phyloP scores from a whole-genome alignment of 2,797 vertebrate species.

The Cyclura pinguis region DNA sequence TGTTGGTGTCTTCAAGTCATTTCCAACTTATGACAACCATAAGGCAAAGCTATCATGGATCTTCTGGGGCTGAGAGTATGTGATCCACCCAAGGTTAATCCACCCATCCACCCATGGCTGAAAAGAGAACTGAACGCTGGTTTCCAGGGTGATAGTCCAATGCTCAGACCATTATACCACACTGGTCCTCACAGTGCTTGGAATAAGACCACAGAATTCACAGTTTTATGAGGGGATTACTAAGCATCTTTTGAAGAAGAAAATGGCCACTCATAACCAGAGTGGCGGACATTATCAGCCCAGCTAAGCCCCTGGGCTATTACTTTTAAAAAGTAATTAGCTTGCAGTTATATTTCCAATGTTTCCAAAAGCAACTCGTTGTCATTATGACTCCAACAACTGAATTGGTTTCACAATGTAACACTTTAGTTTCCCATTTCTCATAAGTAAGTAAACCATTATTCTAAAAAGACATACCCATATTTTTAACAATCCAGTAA shows the following conservation, averaged over 20 bases:
- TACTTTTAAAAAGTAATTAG: not conserved
- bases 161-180: no score
- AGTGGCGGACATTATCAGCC: no score
- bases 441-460: not conserved
- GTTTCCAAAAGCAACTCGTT: not conserved
- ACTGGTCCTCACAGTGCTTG: no score
- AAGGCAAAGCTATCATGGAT: no score
- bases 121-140: no score
- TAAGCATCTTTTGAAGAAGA: not conserved
- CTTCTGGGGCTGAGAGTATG: no score
- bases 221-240: not conserved
- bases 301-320: not conserved
- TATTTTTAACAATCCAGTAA: not conserved
- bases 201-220: not conserved
- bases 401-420: not conserved
- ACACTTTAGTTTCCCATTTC: not conserved
- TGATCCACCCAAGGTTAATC: no score
- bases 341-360: not conserved
- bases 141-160: no score
- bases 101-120: no score
- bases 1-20: no score
- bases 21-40: no score
- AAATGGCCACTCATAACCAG: no score
- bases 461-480: not conserved
- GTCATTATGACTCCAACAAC: not conserved